These are phyloP conservation scores for Iguana delicatissima DNA, from an alignment of 2,797 vertebrate genomes.

Conservation along the genomic window DNA sequence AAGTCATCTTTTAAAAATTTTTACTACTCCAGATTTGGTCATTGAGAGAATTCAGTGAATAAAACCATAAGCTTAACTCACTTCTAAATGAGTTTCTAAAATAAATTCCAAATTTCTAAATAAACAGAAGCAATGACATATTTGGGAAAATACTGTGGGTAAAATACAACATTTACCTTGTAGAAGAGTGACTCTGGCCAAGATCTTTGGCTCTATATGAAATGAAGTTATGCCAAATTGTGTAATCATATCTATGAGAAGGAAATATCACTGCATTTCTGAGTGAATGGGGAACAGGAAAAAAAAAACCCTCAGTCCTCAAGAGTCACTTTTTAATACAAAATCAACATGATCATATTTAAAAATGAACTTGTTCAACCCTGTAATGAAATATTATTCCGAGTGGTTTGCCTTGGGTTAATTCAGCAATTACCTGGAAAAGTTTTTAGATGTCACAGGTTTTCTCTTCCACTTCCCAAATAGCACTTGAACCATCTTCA, in stretches of 20 bases:
- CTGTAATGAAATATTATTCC: slow-evolving; percentile 67
- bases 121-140: slow-evolving; percentile 4
- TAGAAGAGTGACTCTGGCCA: neutral
- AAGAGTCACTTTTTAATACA: slow-evolving; percentile 49
- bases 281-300: slow-evolving; percentile 12
- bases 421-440: slow-evolving; percentile 67
- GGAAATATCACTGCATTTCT: slow-evolving; percentile 26
- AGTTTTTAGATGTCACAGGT: slow-evolving; percentile 54
- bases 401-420: slow-evolving; percentile 61
- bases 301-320: slow-evolving; percentile 48
- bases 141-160: slow-evolving; percentile 12
- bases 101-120: slow-evolving; percentile 1
- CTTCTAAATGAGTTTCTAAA: neutral
- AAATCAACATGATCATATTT: slow-evolving; percentile 58
- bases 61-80: neutral
- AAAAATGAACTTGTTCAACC: slow-evolving; percentile 68
- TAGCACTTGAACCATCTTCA: slow-evolving; percentile 64
- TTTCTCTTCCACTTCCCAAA: slow-evolving; percentile 41
- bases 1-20: neutral
- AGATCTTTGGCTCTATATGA: slow-evolving; percentile 6
- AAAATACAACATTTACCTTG: neutral
- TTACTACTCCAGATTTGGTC: neutral
- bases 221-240: slow-evolving; percentile 34
- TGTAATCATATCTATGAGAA: slow-evolving; percentile 26
- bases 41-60: neutral